Percentiles rank a stretch among this genome's conserved stretches.
Evolutionary conservation across 35 echinoderm and acorn worm genomes (phyloP).

Genomic region (Amphiura filiformis): DNA sequence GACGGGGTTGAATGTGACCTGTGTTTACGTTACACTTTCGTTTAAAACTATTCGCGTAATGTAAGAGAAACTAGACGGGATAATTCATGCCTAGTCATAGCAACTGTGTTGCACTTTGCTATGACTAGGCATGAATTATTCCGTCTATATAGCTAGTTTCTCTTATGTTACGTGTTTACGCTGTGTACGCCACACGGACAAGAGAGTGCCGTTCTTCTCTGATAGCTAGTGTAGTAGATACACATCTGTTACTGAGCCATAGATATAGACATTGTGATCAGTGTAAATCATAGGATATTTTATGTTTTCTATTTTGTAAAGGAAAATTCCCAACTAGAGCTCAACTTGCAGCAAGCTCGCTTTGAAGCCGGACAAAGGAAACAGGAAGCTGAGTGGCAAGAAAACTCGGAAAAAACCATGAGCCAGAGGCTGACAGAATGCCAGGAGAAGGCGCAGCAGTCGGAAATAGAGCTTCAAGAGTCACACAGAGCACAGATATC

Average conservation of each 20-base stretch:
- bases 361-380: slow-evolving; percentile 39
- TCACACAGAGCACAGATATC: slow-evolving; percentile 46
- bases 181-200: not conserved
- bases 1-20: too few species aligned
- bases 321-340: slow-evolving; percentile 38
- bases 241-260: not conserved
- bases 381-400: slow-evolving; percentile 37
- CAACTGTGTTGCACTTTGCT: too few species aligned
- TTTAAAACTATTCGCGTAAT: too few species aligned
- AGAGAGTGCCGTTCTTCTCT: not conserved
- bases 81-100: too few species aligned
- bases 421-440: slow-evolving; percentile 18
- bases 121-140: too few species aligned
- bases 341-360: slow-evolving; percentile 30
- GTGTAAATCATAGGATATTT: not conserved
- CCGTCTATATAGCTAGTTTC: too few species aligned
- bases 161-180: too few species aligned
- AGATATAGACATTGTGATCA: not conserved
- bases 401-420: slow-evolving; percentile 9
- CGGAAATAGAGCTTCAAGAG: slow-evolving; percentile 37
- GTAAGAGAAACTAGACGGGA: too few species aligned
- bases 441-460: slow-evolving; percentile 15
- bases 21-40: too few species aligned
- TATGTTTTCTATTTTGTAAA: not conserved
- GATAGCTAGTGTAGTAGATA: not conserved